A percentile compares a stretch with the other conserved stretches of the same genome.
Evolutionary conservation across 2,797 vertebrate genomes (phyloP).

Genomic region (Sebastes umbrosus): DNA sequence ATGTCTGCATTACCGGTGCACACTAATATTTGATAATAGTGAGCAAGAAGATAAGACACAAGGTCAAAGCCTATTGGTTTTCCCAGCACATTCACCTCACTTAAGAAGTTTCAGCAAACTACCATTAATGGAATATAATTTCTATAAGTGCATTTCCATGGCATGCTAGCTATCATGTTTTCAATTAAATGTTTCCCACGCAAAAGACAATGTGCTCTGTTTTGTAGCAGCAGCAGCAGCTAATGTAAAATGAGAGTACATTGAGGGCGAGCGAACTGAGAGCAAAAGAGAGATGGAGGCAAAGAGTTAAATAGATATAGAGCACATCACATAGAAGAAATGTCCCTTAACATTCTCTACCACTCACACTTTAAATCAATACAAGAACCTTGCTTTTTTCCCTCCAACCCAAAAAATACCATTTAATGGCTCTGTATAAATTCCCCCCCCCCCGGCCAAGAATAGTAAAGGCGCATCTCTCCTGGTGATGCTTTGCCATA

Average conservation of each 20-base stretch:
- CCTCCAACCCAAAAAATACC: constrained; percentile 16
- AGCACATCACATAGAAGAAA: constrained; percentile 24
- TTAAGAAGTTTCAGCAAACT: constrained; percentile 16
- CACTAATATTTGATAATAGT: not conserved
- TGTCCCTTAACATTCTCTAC: constrained; percentile 36
- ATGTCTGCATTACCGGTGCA: not conserved
- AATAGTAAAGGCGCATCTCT: constrained; percentile 44
- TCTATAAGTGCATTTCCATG: constrained; percentile 6
- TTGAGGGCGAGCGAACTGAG: constrained; percentile 3
- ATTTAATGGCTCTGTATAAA: constrained; percentile 52
- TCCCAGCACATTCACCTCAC: not conserved
- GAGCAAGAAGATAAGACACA: not conserved
- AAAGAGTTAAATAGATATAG: not conserved
- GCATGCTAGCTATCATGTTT: not conserved
- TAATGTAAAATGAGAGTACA: constrained; percentile 17
- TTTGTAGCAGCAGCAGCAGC: not conserved
- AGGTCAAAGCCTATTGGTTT: constrained; percentile 3
- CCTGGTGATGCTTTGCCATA: constrained; percentile 41
- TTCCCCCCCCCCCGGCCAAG: constrained; percentile 3
- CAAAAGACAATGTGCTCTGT: not conserved
- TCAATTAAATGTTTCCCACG: constrained; percentile 22
- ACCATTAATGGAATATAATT: constrained; percentile 11
- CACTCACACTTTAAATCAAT: constrained; percentile 57
- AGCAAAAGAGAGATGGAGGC: constrained; percentile 1
- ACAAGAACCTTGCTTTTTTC: constrained; percentile 32